Evolutionary conservation across 1,140 invertebrate genomes (phyloP), one percentile per base, ranked within the genome.

Genomic region (Idris sp.): DNA sequence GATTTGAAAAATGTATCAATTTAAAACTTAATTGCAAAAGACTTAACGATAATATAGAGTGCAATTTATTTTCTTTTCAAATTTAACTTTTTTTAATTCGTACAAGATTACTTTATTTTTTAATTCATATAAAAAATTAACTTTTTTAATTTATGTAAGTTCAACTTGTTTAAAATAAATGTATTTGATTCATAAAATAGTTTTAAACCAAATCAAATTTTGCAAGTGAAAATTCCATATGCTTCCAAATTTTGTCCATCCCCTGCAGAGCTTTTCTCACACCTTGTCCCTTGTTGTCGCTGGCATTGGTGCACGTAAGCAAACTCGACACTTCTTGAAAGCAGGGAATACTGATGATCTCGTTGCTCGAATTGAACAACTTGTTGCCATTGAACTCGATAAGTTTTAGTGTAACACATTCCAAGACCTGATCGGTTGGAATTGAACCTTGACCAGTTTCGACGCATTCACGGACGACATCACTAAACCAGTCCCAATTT

Each of bases 401-500:
- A 13, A 85, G 65, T 35, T 83, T 82, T 3, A 49, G 11, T 2
- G 78, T 51, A 2, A 54, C 76, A 14, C 84, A 85, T 25, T 85
- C 80, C 16, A 85, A 59, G 7, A 83, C 49, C 3, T 65, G 69
- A 22, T 85, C 80, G 16, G 43, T 76, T 9, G 81, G 74, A 18
- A 80, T 68, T 13, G 69, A 56, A n/a, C 74, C 79, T 14, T 78
- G 49, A 4, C 77, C 79, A 2, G 16, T 82, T 46, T 85, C 79
- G 1, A 79, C 58, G 30, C 84, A 86, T n/a, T 82, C 80, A 16
- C 82, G 78, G 16, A 84, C 76, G 0, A 41, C 43, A 6, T 48
- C 67, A 25, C 71, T 84, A 58, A 86, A 81, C 84, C 84, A 86
- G n/a, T 67, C 74, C 82, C 81, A 86, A 51, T 85, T 77, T 30